Conservation (phyloP, 2,888 invertebrate species). For the Harpalus rubripes region DNA sequence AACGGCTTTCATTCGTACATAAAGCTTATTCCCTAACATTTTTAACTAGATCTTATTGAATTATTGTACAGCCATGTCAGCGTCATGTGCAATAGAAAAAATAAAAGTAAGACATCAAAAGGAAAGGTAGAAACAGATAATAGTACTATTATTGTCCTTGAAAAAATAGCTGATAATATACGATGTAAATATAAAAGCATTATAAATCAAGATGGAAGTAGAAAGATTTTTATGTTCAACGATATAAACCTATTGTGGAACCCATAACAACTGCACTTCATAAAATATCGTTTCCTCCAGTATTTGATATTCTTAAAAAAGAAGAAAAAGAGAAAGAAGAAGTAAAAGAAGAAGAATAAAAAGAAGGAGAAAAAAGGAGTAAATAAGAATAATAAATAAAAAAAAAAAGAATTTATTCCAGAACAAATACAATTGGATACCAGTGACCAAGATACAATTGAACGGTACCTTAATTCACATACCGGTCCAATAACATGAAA, state of each 20-base stretch:
- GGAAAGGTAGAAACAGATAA: neutral
- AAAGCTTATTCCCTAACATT: neutral
- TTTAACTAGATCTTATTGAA: neutral
- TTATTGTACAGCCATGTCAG: neutral
- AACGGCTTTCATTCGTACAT: conserved; percentile 70
- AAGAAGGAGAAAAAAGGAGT: neutral
- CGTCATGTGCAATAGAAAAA: neutral
- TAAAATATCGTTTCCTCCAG: neutral
- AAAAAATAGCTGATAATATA: neutral
- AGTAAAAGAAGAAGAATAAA: too few species aligned
- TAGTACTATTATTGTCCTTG: neutral
- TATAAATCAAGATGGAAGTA: neutral
- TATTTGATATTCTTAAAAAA: neutral
- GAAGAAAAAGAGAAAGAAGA: too few species aligned
- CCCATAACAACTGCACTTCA: neutral
- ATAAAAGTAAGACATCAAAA: neutral
- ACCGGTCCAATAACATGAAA: neutral
- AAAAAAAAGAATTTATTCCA: neutral
- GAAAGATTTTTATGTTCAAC: neutral
- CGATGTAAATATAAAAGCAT: neutral
- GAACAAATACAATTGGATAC: neutral
- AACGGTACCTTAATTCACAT: neutral
- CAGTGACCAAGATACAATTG: neutral
- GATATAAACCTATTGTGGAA: neutral
- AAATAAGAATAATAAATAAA: neutral